These are phyloP conservation scores for Rhagophthalmus giganteus DNA, from an alignment of 2,888 invertebrate species.

Conservation along the genomic window DNA sequence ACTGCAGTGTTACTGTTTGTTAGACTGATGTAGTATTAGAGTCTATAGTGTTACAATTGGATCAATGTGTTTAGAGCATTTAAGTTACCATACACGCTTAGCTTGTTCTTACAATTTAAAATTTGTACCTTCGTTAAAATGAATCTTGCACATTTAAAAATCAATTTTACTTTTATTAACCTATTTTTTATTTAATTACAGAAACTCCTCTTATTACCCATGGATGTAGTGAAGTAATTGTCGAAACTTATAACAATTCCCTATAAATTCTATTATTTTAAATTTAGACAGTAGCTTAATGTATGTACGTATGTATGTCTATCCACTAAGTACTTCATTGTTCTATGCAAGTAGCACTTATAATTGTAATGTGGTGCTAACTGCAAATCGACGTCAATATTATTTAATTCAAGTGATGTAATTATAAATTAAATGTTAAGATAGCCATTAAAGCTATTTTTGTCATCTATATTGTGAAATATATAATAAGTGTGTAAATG, in stretches of 20 bases:
- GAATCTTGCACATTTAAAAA: no score
- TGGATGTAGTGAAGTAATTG: constrained; percentile 44
- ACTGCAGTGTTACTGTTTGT: constrained; percentile 43
- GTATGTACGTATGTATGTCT: constrained; percentile 18
- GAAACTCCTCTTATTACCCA: constrained; percentile 50
- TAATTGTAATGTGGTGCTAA: constrained; percentile 17
- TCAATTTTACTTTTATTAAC: no score
- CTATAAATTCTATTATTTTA: no score
- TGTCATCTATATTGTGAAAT: constrained; percentile 27
- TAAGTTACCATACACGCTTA: constrained; percentile 17
- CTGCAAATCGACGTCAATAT: constrained; percentile 15
- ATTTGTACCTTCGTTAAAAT: constrained; percentile 17
- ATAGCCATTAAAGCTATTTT: constrained; percentile 7
- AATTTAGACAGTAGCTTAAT: constrained; percentile 24
- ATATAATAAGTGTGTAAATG: constrained; percentile 33
- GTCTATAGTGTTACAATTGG: constrained; percentile 32
- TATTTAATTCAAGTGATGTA: constrained; percentile 10
- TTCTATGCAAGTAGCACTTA: constrained; percentile 20
- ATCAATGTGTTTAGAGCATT: constrained; percentile 17
- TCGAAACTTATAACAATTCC: constrained; percentile 6
- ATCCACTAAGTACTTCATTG: constrained; percentile 17
- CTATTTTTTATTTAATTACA: constrained; percentile 48
- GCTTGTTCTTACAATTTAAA: constrained; percentile 18
- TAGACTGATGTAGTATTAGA: constrained; percentile 44
- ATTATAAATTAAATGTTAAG: constrained; percentile 9